A percentile compares a stretch with the other conserved stretches of the same genome.
phyloP scores from a whole-genome alignment of 2,888 invertebrate genomes.

The Drosophila dives region DNA sequence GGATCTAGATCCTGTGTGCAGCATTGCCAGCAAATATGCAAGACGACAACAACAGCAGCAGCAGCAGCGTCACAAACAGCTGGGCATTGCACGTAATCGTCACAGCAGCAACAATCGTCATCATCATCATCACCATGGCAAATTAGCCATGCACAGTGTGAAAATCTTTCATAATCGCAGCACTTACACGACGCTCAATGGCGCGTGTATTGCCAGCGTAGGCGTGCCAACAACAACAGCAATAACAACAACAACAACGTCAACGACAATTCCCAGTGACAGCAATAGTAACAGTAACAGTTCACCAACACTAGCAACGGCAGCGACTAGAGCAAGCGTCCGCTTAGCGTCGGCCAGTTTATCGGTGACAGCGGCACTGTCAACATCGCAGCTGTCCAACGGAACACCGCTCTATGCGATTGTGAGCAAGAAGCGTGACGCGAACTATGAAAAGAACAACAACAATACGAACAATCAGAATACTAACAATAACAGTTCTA shows the following conservation, averaged over 20 bases:
- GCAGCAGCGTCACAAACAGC: constrained; percentile 70
- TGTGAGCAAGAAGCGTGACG: constrained; percentile 77
- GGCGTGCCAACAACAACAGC: constrained; percentile 34
- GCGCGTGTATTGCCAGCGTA: constrained; percentile 43
- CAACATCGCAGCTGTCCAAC: constrained; percentile 61
- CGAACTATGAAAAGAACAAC: constrained; percentile 49
- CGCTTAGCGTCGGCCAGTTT: constrained; percentile 58
- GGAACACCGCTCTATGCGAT: constrained; percentile 79
- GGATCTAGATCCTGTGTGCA: constrained; percentile 81
- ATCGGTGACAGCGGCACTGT: constrained; percentile 70
- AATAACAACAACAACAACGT: constrained; percentile 25
- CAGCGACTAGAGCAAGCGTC: constrained; percentile 45
- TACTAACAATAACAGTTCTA: constrained; percentile 13
- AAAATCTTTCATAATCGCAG: constrained; percentile 84
- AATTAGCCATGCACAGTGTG: constrained; percentile 84
- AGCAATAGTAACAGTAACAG: constrained; percentile 13
- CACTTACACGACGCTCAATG: constrained; percentile 41
- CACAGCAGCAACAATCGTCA: constrained; percentile 38
- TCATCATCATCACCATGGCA: constrained; percentile 70
- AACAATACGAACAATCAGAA: constrained; percentile 21
- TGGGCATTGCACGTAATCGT: constrained; percentile 78
- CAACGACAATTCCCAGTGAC: constrained; percentile 18
- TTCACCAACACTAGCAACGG: constrained; percentile 17
- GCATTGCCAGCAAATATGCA: constrained; percentile 83
- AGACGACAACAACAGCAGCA: constrained; percentile 68